Evolutionary conservation across 2,888 invertebrate genomes (phyloP).

Genomic region (Linnaemya vulpina): DNA sequence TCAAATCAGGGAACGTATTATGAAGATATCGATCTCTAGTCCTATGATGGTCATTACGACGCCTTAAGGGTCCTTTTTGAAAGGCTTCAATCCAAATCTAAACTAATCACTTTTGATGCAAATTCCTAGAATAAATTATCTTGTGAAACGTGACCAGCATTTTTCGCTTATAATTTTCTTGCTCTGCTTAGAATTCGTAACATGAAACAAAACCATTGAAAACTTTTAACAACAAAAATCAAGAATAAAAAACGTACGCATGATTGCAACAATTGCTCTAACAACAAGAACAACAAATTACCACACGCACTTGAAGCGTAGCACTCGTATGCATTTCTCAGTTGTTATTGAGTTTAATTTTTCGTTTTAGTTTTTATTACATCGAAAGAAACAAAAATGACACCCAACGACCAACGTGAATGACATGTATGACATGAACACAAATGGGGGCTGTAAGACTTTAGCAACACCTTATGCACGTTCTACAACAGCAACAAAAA

Average conservation of each 20-base stretch:
- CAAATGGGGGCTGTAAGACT: conserved; percentile 46
- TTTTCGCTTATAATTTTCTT: neutral
- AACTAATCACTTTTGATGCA: neutral
- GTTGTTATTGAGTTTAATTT: conserved; percentile 12
- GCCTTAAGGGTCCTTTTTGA: neutral
- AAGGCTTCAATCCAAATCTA: neutral
- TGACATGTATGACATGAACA: conserved; percentile 61
- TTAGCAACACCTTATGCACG: conserved; percentile 56
- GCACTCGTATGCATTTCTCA: neutral
- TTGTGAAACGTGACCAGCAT: neutral
- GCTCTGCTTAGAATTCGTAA: conserved; percentile 24
- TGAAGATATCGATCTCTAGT: neutral
- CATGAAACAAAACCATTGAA: neutral
- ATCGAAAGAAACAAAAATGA: conserved; percentile 22
- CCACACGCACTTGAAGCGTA: conserved; percentile 39
- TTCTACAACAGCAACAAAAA: conserved; percentile 13
- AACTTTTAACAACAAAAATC: conserved; percentile 26
- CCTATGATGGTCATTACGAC: neutral
- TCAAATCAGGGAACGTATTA: neutral
- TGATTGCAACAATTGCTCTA: conserved; percentile 7
- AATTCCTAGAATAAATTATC: conserved; percentile 21
- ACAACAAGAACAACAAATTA: conserved; percentile 32
- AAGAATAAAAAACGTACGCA: conserved; percentile 20
- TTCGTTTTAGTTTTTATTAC: neutral
- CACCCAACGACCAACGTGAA: conserved; percentile 34